These are phyloP conservation scores for Isotomurus palustris DNA, from an alignment of 2,888 invertebrate genomes.

Conservation along the genomic window DNA sequence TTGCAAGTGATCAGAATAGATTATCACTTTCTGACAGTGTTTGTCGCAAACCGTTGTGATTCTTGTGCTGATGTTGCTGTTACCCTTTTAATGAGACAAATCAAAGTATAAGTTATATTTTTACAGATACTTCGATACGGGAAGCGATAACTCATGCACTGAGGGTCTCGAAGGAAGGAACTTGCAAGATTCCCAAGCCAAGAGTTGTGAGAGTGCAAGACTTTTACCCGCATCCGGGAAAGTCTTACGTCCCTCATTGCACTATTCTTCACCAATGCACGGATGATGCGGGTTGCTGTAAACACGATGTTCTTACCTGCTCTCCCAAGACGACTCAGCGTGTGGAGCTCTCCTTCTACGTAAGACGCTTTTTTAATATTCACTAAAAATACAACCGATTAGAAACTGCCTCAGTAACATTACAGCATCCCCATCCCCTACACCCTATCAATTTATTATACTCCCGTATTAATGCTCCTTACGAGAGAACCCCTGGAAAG, in stretches of 20 bases:
- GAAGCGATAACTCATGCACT: constrained; percentile 52
- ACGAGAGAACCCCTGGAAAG: too few relatives aligned
- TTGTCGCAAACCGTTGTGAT: too few relatives aligned
- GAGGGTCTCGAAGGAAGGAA: constrained; percentile 54
- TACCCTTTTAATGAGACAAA: not conserved
- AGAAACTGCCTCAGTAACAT: too few relatives aligned
- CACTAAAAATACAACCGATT: too few relatives aligned
- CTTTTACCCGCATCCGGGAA: constrained; percentile 65
- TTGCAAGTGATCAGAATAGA: too few relatives aligned
- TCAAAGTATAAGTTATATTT: not conserved
- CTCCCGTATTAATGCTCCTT: too few relatives aligned
- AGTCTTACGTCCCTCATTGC: constrained; percentile 76
- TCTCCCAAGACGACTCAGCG: constrained; percentile 67
- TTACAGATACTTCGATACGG: constrained; percentile 49
- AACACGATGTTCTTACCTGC: constrained; percentile 65
- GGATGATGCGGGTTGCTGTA: constrained; percentile 83
- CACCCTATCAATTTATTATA: too few relatives aligned
- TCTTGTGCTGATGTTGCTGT: too few relatives aligned
- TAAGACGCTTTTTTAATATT: too few relatives aligned
- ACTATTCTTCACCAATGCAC: constrained; percentile 80
- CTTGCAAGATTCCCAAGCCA: constrained; percentile 67
- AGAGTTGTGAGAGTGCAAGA: constrained; percentile 70
- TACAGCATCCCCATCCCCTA: too few relatives aligned
- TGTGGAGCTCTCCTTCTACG: constrained; percentile 73
- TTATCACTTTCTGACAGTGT: too few relatives aligned